Evolutionary conservation across 2,888 invertebrate species (phyloP).

Genomic region (Hyles lineata): DNA sequence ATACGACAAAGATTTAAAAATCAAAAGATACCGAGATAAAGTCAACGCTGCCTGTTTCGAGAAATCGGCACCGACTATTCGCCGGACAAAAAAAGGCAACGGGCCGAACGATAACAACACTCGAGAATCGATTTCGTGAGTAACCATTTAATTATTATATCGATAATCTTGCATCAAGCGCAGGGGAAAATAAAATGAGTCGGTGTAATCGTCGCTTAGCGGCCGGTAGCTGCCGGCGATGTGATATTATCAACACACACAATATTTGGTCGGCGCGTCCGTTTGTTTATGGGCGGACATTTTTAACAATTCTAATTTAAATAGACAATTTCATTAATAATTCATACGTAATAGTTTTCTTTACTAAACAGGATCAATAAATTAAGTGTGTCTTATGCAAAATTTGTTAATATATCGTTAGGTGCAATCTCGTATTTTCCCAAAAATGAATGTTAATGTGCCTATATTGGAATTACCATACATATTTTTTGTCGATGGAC

Average conservation of each 20-base stretch:
- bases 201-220: constrained; percentile 83
- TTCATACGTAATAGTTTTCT: neutral
- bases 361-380: too few species aligned
- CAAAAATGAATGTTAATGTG: too few species aligned
- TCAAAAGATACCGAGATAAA: constrained; percentile 26
- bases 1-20: constrained; percentile 22
- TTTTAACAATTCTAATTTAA: constrained; percentile 1
- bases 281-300: constrained; percentile 26
- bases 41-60: constrained; percentile 26
- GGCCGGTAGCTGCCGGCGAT: constrained; percentile 83
- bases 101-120: constrained; percentile 82
- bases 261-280: constrained; percentile 20
- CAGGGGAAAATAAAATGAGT: constrained; percentile 76
- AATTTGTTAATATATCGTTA: too few species aligned
- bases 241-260: constrained; percentile 70
- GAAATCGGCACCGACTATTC: constrained; percentile 53
- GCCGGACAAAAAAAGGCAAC: constrained; percentile 75
- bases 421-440: too few species aligned
- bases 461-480: too few species aligned
- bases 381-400: too few species aligned
- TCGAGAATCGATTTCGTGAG: constrained; percentile 84
- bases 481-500: too few species aligned
- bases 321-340: neutral
- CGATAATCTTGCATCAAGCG: constrained; percentile 82
- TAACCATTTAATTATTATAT: constrained; percentile 86